These are phyloP conservation scores for Scelioninae gen. 2 DNA, from an alignment of 2,888 invertebrate species.

Conservation along the genomic window DNA sequence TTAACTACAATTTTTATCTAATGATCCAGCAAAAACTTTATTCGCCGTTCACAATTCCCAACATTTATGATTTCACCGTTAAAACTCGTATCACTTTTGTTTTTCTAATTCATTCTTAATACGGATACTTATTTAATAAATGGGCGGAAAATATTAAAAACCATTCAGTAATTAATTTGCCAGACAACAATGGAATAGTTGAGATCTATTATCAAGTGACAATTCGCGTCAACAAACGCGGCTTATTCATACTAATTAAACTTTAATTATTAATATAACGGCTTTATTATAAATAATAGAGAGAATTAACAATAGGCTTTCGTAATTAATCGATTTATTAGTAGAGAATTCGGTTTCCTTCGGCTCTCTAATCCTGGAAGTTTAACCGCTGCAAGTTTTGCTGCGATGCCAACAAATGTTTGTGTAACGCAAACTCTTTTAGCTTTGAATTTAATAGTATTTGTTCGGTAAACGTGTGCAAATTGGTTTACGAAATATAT, in stretches of 20 bases:
- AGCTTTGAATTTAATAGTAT: conserved; percentile 51
- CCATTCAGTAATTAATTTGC: background rate
- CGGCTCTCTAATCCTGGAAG: conserved; percentile 15
- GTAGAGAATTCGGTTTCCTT: background rate
- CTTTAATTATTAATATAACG: background rate
- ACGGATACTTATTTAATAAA: no score
- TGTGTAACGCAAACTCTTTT: conserved; percentile 45
- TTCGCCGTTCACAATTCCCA: background rate
- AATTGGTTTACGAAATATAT: conserved; percentile 54
- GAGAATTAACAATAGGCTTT: conserved; percentile 17
- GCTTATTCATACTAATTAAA: conserved; percentile 1
- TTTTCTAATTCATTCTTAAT: no score
- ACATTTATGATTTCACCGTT: background rate
- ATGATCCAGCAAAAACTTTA: conserved; percentile 1
- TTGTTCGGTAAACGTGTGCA: conserved; percentile 50
- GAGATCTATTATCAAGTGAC: background rate
- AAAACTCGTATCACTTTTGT: no score
- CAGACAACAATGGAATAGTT: no score
- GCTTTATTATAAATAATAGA: conserved; percentile 2
- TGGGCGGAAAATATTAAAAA: no score
- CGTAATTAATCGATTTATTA: conserved; percentile 15
- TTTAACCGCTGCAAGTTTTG: conserved; percentile 25
- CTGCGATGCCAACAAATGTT: conserved; percentile 34
- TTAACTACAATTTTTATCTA: conserved; percentile 28
- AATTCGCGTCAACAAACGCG: background rate